Conservation (phyloP, 2,888 invertebrate species). For the Rhyacophila evoluta region DNA sequence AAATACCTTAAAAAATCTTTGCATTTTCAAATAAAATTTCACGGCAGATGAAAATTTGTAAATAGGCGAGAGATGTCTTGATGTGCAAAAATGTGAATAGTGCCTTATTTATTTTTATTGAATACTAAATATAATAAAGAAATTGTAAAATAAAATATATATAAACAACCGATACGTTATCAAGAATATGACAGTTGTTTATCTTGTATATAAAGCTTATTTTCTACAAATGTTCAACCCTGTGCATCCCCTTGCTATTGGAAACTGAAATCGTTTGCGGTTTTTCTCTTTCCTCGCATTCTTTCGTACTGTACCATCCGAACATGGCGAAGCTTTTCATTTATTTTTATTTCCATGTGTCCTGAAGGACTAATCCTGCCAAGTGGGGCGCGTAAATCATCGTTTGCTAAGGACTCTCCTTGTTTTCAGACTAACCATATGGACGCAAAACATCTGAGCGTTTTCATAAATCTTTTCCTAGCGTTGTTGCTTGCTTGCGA, state of each 20-base stretch:
- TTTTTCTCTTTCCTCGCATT: conserved; percentile 30
- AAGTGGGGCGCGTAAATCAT: conserved; percentile 47
- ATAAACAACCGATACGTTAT: too few species aligned
- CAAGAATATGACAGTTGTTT: too few species aligned
- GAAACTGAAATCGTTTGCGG: conserved; percentile 31
- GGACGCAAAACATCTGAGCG: conserved; percentile 11
- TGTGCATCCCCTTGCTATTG: conserved; percentile 18
- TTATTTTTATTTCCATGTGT: conserved; percentile 40
- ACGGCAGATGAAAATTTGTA: too few species aligned
- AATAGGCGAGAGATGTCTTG: too few species aligned
- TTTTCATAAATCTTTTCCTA: neutral
- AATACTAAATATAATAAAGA: too few species aligned
- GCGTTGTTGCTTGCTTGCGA: neutral
- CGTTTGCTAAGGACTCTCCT: conserved; percentile 42
- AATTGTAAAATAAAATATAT: too few species aligned
- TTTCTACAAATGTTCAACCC: conserved; percentile 10
- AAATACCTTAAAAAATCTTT: too few species aligned
- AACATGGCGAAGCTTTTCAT: conserved; percentile 32
- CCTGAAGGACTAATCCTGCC: conserved; percentile 39
- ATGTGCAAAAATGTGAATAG: too few species aligned
- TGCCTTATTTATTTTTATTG: too few species aligned
- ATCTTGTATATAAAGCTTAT: neutral
- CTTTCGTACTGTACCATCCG: neutral
- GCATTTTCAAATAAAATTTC: too few species aligned
- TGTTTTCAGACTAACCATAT: conserved; percentile 6